These are phyloP conservation scores for Dasypolia templi DNA, from an alignment of 2,888 invertebrate genomes.

Conservation along the genomic window DNA sequence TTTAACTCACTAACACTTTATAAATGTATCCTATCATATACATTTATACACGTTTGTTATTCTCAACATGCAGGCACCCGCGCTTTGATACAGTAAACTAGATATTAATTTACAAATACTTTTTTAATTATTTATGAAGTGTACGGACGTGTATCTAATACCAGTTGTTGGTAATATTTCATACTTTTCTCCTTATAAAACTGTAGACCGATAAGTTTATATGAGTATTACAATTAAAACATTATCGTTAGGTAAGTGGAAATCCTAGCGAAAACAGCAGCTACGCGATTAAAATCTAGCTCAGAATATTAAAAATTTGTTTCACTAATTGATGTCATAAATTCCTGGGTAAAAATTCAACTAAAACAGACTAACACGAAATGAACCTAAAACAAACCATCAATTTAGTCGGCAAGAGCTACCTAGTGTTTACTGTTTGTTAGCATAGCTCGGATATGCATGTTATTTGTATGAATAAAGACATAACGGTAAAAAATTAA, in stretches of 20 bases:
- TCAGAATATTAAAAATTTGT: constrained; percentile 15
- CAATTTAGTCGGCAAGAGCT: constrained; percentile 30
- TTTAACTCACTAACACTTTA: no score
- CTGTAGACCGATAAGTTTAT: neutral
- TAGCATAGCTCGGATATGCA: constrained; percentile 18
- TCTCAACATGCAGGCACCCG: no score
- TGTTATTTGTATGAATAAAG: constrained; percentile 24
- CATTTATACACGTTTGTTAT: no score
- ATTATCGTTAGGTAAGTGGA: neutral
- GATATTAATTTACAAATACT: no score
- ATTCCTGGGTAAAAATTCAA: constrained; percentile 32
- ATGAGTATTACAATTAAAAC: no score
- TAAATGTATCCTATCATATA: no score
- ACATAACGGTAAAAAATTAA: constrained; percentile 17
- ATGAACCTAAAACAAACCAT: constrained; percentile 37
- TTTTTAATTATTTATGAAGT: neutral
- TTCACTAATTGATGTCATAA: constrained; percentile 39
- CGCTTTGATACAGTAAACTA: no score
- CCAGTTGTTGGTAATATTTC: neutral
- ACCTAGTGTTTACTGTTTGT: constrained; percentile 30
- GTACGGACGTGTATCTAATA: neutral
- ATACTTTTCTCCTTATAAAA: neutral
- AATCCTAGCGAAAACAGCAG: neutral
- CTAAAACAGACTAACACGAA: constrained; percentile 25
- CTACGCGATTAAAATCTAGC: constrained; percentile 5